Evolutionary conservation across 2,797 vertebrate genomes (phyloP).

Genomic region (Pangasius krempfi): DNA sequence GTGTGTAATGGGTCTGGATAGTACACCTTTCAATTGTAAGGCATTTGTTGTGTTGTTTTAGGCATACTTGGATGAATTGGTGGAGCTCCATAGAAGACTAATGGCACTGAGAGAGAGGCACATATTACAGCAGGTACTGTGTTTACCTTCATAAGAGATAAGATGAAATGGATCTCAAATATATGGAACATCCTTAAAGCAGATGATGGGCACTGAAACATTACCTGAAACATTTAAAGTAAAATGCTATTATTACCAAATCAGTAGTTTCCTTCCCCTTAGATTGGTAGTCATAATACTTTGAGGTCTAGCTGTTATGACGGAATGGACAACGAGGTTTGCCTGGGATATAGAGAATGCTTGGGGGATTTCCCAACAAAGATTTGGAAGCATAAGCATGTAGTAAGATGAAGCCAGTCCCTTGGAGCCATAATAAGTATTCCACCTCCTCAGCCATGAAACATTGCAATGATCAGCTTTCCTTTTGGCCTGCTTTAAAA

Average conservation of each 20-base stretch:
- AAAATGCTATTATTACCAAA: background rate
- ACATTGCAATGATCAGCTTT: background rate
- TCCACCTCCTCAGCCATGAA: background rate
- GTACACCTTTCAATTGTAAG: background rate
- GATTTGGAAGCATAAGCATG: slow-evolving; percentile 15
- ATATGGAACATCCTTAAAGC: background rate
- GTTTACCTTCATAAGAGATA: background rate
- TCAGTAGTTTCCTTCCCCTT: slow-evolving; percentile 41
- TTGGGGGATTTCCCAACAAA: slow-evolving; percentile 50
- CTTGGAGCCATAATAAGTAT: background rate
- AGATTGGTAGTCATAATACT: slow-evolving; percentile 49
- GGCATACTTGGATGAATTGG: slow-evolving; percentile 96
- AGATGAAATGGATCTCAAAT: background rate
- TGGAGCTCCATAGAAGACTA: slow-evolving; percentile 95
- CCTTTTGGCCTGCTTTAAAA: background rate
- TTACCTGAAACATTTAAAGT: background rate
- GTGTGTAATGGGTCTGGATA: background rate
- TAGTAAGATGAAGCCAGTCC: slow-evolving; percentile 63
- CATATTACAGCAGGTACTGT: slow-evolving; percentile 84
- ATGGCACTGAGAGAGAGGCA: slow-evolving; percentile 91
- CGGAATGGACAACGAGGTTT: slow-evolving; percentile 50
- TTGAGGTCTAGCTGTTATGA: slow-evolving; percentile 55
- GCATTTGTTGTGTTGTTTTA: slow-evolving; percentile 63
- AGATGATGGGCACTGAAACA: background rate
- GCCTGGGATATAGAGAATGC: slow-evolving; percentile 30